Evolutionary conservation across 2,113 vertebrate species (phyloP), one percentile per base, ranked within the genome.

Genomic region (Uria aalge): DNA sequence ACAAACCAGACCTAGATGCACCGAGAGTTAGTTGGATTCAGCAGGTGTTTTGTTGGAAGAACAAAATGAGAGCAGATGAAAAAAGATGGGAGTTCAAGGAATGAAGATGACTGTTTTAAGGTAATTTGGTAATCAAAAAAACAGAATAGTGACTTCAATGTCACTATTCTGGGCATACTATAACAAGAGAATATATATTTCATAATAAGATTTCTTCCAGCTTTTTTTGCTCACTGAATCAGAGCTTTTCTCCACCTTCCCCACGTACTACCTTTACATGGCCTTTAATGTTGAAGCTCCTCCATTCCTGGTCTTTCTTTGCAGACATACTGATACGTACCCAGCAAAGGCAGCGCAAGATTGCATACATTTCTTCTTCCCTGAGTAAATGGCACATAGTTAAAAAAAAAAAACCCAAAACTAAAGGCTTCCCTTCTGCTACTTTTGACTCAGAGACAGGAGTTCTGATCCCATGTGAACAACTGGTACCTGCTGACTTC

Each of bases 361-460:
- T 36, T 69, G 84, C 1, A 8, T 56, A 79, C 26, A 0, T 57
- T 73, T 88, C 87, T 94, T 91, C 96, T 85, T 97, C 94, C 94
- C 94, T 94, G 94, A 96, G 93, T 91, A 95, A 96, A 91, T 26
- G 56, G 84, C 73, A 95, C 64, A 62, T 2, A 63, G 79, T 52
- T 75, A 5, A 77, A 91, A 84, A 40, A 15, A 36, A 40, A 40
- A 40, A 40, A 38, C 38, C 38, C 38, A 5, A 77, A 91, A 19
- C 59, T 36, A n/a, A 94, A 74, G 29, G 27, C 36, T 86, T 76
- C 45, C 55, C 15, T 96, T 85, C 84, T 91, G 30, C 76, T 90
- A 15, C 48, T 84, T 89, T 41, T 91, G 45, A 87, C 21, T 92
- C 50, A 57, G 75, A 84, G 43, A 64, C 15, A n/a, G 64, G 24